These are phyloP conservation scores for Euspilapteryx auroguttella DNA, from an alignment of 2,888 invertebrate genomes.

Conservation along the genomic window DNA sequence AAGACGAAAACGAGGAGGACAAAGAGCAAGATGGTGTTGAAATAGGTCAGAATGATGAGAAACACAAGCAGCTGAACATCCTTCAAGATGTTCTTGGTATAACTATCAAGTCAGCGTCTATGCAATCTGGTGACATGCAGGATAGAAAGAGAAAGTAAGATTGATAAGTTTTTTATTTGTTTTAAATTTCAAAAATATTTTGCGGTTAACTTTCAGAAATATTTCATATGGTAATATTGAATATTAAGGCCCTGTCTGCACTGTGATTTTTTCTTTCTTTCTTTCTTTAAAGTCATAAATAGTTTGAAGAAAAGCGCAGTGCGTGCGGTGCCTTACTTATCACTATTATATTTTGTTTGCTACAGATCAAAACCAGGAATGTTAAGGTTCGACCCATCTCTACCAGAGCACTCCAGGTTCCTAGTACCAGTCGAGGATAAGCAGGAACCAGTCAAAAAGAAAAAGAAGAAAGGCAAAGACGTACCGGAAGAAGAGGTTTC, in stretches of 20 bases:
- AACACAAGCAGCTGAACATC: constrained; percentile 54
- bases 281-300: too few relatives aligned
- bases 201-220: too few relatives aligned
- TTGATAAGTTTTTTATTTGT: background rate
- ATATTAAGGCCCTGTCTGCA: too few relatives aligned
- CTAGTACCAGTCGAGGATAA: constrained; percentile 39
- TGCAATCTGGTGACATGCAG: constrained; percentile 12
- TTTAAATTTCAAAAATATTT: background rate
- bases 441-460: constrained; percentile 23
- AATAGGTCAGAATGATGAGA: constrained; percentile 41
- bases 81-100: constrained; percentile 58
- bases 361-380: constrained; percentile 47
- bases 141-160: constrained; percentile 30
- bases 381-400: constrained; percentile 68
- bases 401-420: constrained; percentile 66
- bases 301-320: too few relatives aligned
- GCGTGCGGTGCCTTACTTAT: too few relatives aligned
- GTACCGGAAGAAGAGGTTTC: constrained; percentile 18
- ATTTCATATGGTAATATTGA: too few relatives aligned
- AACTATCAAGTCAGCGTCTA: constrained; percentile 20
- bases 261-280: too few relatives aligned
- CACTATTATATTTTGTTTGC: too few relatives aligned
- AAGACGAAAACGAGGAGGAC: constrained; percentile 45
- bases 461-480: constrained; percentile 32
- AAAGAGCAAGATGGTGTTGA: constrained; percentile 16